These are phyloP conservation scores for Ammodytes marinus DNA, from an alignment of 2,113 vertebrate species.

Conservation along the genomic window DNA sequence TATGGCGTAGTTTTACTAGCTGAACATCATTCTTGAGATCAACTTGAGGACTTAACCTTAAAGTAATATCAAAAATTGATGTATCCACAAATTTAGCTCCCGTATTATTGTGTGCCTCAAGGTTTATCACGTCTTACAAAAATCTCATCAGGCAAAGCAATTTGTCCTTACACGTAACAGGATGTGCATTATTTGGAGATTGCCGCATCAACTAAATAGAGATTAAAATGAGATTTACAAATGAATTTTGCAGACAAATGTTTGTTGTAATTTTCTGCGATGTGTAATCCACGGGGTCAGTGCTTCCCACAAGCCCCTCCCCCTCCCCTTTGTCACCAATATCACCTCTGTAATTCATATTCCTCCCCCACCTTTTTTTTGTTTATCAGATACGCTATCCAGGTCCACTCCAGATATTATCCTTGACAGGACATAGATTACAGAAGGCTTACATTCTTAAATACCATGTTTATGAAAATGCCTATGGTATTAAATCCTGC, in stretches of 20 bases:
- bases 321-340: slow-evolving; percentile 3
- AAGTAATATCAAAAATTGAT: slow-evolving; percentile 64
- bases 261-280: slow-evolving; percentile 58
- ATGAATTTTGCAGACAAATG: slow-evolving; percentile 67
- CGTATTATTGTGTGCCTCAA: slow-evolving; percentile 57
- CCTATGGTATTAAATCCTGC: neutral
- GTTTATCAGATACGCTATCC: slow-evolving; percentile 19
- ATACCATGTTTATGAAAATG: neutral
- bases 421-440: slow-evolving; percentile 22
- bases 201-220: slow-evolving; percentile 68
- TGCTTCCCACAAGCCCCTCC: slow-evolving; percentile 13
- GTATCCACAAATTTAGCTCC: slow-evolving; percentile 60
- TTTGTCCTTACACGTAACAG: slow-evolving; percentile 53
- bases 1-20: slow-evolving; percentile 35
- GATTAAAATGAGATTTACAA: slow-evolving; percentile 77
- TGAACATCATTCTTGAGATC: slow-evolving; percentile 62
- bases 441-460: slow-evolving; percentile 32
- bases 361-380: slow-evolving; percentile 19
- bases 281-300: slow-evolving; percentile 73
- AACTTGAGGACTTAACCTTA: slow-evolving; percentile 64
- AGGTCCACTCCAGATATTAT: slow-evolving; percentile 34
- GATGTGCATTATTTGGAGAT: slow-evolving; percentile 67
- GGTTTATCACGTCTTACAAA: slow-evolving; percentile 66
- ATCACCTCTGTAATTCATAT: slow-evolving; percentile 60
- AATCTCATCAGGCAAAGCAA: slow-evolving; percentile 70